Evolutionary conservation across 2,113 vertebrate genomes (phyloP).

Genomic region (Syrmaticus mikado): DNA sequence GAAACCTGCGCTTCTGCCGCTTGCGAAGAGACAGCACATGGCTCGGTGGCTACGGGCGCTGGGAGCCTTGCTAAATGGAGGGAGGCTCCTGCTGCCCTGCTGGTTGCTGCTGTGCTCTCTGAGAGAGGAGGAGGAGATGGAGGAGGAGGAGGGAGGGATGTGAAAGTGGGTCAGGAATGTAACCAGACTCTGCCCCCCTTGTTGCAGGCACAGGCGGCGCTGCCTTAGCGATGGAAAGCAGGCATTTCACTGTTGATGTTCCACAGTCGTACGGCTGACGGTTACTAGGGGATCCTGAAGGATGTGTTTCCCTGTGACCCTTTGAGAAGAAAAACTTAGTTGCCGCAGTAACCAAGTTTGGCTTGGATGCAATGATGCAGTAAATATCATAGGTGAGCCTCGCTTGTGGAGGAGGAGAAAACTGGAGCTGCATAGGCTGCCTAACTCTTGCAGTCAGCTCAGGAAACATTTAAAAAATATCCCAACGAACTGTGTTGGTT

Average conservation of each 20-base stretch:
- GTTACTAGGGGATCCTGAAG: slow-evolving; percentile 82
- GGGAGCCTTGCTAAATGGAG: slow-evolving; percentile 37
- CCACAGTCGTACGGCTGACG: slow-evolving; percentile 55
- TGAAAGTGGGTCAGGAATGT: slow-evolving; percentile 88
- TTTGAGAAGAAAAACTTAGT: slow-evolving; percentile 78
- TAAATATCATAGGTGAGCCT: slow-evolving; percentile 77
- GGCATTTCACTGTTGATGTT: slow-evolving; percentile 73
- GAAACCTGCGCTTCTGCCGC: background rate
- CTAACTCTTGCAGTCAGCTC: slow-evolving; percentile 11
- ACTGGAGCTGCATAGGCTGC: background rate
- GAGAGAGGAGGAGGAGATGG: slow-evolving; percentile 55
- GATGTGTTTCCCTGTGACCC: slow-evolving; percentile 83
- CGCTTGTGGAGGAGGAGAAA: slow-evolving; percentile 50
- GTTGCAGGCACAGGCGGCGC: slow-evolving; percentile 65
- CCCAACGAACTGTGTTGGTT: background rate
- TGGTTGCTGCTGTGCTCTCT: slow-evolving; percentile 23
- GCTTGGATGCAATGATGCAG: slow-evolving; percentile 80
- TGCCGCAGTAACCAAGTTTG: slow-evolving; percentile 84
- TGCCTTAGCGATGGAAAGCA: slow-evolving; percentile 74
- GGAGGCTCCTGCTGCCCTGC: slow-evolving; percentile 53
- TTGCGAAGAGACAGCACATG: slow-evolving; percentile 19
- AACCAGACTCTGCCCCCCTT: slow-evolving; percentile 80
- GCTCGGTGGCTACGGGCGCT: slow-evolving; percentile 25
- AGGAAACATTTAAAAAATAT: background rate
- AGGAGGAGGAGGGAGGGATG: slow-evolving; percentile 74